phyloP scores from a whole-genome alignment of 2,888 invertebrate species.

The Drosophila mercatorum region DNA sequence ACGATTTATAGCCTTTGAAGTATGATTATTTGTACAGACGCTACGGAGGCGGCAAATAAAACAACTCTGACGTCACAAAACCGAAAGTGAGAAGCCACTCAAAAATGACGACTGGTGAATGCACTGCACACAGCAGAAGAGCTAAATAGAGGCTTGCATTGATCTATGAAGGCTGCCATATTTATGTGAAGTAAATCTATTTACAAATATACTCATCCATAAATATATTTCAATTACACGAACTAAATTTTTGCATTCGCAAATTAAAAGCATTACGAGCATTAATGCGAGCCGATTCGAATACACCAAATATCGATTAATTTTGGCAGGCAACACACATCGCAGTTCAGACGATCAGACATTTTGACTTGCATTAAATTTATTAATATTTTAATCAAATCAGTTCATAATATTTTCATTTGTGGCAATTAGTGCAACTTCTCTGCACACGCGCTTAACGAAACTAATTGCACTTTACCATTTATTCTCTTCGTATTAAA shows the following conservation, averaged over 20 bases:
- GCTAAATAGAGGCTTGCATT: too few relatives aligned
- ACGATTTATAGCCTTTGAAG: slow-evolving; percentile 82
- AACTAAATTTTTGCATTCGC: too few relatives aligned
- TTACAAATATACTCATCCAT: too few relatives aligned
- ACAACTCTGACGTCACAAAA: slow-evolving; percentile 36
- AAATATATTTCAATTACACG: too few relatives aligned
- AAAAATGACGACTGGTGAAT: slow-evolving; percentile 19
- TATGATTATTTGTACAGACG: slow-evolving; percentile 72
- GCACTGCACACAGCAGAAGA: slow-evolving; percentile 10
- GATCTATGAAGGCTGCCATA: too few relatives aligned
- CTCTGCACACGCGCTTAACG: not conserved
- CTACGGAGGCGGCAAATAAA: slow-evolving; percentile 30
- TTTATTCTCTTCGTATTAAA: not conserved
- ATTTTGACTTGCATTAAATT: not conserved
- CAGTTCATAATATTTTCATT: too few relatives aligned
- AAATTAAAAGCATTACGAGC: too few relatives aligned
- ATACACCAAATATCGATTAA: not conserved
- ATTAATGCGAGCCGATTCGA: too few relatives aligned
- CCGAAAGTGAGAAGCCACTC: not conserved
- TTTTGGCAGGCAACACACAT: not conserved
- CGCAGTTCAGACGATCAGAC: not conserved
- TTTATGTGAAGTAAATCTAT: too few relatives aligned
- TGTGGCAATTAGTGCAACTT: not conserved
- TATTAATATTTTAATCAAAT: not conserved
- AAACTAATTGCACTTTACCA: slow-evolving; percentile 1